phyloP scores from a whole-genome alignment of 2,888 invertebrate genomes.

The Orthosia cruda region DNA sequence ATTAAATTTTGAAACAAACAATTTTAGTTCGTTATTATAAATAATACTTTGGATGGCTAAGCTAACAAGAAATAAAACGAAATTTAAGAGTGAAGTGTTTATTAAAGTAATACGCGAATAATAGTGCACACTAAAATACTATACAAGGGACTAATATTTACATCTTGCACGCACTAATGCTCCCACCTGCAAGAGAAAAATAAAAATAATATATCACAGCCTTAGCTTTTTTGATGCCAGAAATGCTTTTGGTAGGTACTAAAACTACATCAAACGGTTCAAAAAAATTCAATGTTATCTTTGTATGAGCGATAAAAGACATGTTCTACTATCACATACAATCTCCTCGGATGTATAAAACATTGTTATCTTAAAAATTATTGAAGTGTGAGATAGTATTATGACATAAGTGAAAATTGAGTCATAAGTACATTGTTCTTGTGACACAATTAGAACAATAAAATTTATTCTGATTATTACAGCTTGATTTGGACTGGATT shows the following conservation, averaged over 20 bases:
- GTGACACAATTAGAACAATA: not conserved
- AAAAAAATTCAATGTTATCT: conserved; percentile 42
- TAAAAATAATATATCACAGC: conserved; percentile 85
- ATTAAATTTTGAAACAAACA: too few relatives aligned
- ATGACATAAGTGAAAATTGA: conserved; percentile 19
- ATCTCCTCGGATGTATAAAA: conserved; percentile 27
- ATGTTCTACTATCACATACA: conserved; percentile 14
- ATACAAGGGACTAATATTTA: conserved; percentile 86
- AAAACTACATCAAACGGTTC: conserved; percentile 32
- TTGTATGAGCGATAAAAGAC: conserved; percentile 43
- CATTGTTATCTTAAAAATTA: conserved; percentile 33
- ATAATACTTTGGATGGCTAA: too few relatives aligned
- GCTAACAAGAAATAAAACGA: conserved; percentile 29
- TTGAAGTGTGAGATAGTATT: conserved; percentile 26
- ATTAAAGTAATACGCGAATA: conserved; percentile 84
- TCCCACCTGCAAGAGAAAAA: conserved; percentile 88
- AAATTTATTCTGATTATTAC: not conserved
- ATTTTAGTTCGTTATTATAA: too few relatives aligned
- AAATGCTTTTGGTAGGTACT: conserved; percentile 68
- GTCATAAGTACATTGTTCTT: conserved; percentile 17
- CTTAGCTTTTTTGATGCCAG: conserved; percentile 76
- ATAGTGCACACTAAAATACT: conserved; percentile 83
- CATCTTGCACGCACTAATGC: conserved; percentile 79
- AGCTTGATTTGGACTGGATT: not conserved
- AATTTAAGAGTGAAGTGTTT: conserved; percentile 73